A percentile compares a stretch with the other conserved stretches of the same genome.
Evolutionary conservation across 2,113 vertebrate species (phyloP).

Genomic region (Sebastes schlegelii): DNA sequence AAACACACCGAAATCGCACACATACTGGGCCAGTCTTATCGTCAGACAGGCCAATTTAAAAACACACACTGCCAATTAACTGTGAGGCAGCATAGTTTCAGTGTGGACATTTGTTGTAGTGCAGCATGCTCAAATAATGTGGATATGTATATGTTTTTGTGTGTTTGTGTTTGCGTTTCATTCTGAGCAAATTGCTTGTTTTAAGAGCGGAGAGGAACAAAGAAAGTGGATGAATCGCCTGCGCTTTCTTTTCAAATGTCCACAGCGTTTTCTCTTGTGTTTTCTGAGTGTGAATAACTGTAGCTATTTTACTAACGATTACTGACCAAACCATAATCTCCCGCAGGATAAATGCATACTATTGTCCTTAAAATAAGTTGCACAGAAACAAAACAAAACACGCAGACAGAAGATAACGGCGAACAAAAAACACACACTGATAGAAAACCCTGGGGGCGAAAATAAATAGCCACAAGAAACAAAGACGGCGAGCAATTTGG

Average conservation of each 20-base stretch:
- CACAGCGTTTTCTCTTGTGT: constrained; percentile 34
- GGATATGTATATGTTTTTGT: constrained; percentile 50
- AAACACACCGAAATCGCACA: constrained; percentile 27
- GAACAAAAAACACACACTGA: constrained; percentile 24
- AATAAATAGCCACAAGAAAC: constrained; percentile 42
- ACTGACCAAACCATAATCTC: constrained; percentile 53
- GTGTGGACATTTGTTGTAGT: constrained; percentile 62
- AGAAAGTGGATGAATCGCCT: constrained; percentile 39
- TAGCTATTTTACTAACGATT: constrained; percentile 52
- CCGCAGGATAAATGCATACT: constrained; percentile 41
- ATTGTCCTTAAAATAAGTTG: constrained; percentile 50
- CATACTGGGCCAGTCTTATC: constrained; percentile 51
- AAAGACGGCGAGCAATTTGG: neutral
- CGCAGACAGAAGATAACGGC: constrained; percentile 12
- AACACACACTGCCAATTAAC: constrained; percentile 75
- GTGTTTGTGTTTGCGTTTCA: constrained; percentile 43
- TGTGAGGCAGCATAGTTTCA: constrained; percentile 63
- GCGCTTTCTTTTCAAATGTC: constrained; percentile 46
- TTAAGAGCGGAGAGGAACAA: constrained; percentile 61
- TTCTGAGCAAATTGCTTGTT: constrained; percentile 65
- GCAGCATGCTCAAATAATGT: constrained; percentile 51
- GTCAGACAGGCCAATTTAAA: constrained; percentile 74
- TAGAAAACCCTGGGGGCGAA: constrained; percentile 24
- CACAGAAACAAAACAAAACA: constrained; percentile 40
- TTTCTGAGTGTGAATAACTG: constrained; percentile 40